These are phyloP conservation scores for Drosophila littoralis DNA, from an alignment of 1,140 invertebrate species.

Conservation along the genomic window DNA sequence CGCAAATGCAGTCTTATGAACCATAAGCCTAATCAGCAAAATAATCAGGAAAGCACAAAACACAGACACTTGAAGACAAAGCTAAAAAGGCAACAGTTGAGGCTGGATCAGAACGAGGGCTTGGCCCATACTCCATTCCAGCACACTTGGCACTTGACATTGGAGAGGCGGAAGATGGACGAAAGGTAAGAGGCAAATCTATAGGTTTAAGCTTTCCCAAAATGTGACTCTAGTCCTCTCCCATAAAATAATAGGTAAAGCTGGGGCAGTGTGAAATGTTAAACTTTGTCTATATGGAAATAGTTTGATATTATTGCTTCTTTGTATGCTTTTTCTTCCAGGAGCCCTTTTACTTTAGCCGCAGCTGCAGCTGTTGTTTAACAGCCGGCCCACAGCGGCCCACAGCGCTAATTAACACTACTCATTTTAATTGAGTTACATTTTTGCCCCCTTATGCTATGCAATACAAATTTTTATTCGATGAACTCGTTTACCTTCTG, in stretches of 20 bases:
- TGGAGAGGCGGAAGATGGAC: conserved; percentile 16
- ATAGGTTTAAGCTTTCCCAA: conserved; percentile 4
- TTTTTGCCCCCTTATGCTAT: too few relatives aligned
- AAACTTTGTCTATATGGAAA: neutral
- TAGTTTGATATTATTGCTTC: neutral
- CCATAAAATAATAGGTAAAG: neutral
- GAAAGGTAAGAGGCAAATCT: conserved; percentile 17
- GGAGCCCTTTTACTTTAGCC: too few relatives aligned
- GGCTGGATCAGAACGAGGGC: conserved; percentile 29
- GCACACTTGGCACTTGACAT: conserved; percentile 38
- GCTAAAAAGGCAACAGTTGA: conserved; percentile 43
- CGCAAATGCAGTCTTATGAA: conserved; percentile 66
- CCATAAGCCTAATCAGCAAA: conserved; percentile 73
- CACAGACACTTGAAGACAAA: conserved; percentile 19
- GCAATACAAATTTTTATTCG: too few relatives aligned
- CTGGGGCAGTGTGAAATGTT: too few relatives aligned
- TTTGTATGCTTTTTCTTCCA: too few relatives aligned
- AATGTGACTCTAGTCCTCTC: neutral
- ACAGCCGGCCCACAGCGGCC: too few relatives aligned
- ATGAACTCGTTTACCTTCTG: too few relatives aligned
- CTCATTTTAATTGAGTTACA: too few relatives aligned
- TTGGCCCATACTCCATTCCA: conserved; percentile 47
- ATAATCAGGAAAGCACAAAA: conserved; percentile 68
- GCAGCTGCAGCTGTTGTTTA: too few relatives aligned
- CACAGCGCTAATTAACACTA: too few relatives aligned